Conservation (phyloP, 2,797 vertebrate species). For the Sebastolobus altivelis region DNA sequence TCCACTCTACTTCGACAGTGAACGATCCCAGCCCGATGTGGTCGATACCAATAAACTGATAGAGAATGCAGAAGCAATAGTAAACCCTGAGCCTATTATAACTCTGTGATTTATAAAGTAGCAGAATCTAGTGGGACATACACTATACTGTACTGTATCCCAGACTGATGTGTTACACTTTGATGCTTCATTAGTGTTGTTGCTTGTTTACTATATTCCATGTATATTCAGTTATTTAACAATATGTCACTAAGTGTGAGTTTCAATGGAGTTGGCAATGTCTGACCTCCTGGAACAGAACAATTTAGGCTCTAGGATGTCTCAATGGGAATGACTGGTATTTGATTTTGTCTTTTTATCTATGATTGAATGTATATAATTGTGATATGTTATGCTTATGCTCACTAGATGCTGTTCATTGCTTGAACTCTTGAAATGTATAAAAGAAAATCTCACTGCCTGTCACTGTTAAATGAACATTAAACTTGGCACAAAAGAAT, state of each 20-base stretch:
- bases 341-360: slow-evolving; percentile 43
- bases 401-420: slow-evolving; percentile 51
- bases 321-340: slow-evolving; percentile 53
- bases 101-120: slow-evolving; percentile 64
- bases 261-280: slow-evolving; percentile 54
- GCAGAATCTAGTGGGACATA: slow-evolving; percentile 23
- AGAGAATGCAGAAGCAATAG: slow-evolving; percentile 71
- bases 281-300: slow-evolving; percentile 62
- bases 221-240: slow-evolving; percentile 76
- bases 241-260: slow-evolving; percentile 50
- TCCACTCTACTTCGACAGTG: slow-evolving; percentile 74
- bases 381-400: slow-evolving; percentile 43
- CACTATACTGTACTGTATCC: slow-evolving; percentile 33
- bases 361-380: slow-evolving; percentile 67
- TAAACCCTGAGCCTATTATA: slow-evolving; percentile 76
- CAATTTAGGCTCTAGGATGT: slow-evolving; percentile 73
- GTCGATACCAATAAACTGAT: slow-evolving; percentile 81
- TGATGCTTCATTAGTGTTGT: slow-evolving; percentile 36
- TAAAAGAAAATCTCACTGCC: slow-evolving; percentile 9
- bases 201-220: slow-evolving; percentile 28
- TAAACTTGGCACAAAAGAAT: slow-evolving; percentile 42
- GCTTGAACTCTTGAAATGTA: slow-evolving; percentile 49
- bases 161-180: slow-evolving; percentile 43
- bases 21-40: slow-evolving; percentile 72
- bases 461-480: slow-evolving; percentile 54